These are phyloP conservation scores for Coptotermes formosanus DNA, from an alignment of 1,140 invertebrate genomes.

Conservation along the genomic window DNA sequence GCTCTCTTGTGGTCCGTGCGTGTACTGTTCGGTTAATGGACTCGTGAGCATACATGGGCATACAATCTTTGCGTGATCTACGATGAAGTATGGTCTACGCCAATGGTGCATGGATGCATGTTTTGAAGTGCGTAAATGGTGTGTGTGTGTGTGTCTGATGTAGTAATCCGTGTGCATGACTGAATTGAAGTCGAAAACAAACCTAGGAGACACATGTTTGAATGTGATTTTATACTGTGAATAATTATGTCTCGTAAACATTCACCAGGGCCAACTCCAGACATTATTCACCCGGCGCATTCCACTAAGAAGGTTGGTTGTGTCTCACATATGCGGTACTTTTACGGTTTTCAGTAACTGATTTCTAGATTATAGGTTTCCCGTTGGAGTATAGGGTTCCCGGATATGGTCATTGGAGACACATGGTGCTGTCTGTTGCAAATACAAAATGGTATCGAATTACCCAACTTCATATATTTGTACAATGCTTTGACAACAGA, in stretches of 20 bases:
- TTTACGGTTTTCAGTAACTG: not conserved
- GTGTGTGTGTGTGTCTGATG: too few relatives aligned
- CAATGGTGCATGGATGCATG: too few relatives aligned
- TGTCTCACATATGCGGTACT: not conserved
- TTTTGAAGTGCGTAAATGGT: too few relatives aligned
- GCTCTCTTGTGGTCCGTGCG: too few relatives aligned
- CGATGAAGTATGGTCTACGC: too few relatives aligned
- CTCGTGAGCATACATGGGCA: too few relatives aligned
- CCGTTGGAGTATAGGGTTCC: not conserved
- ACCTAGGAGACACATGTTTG: too few relatives aligned
- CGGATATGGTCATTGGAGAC: not conserved
- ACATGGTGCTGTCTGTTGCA: not conserved
- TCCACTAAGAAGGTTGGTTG: not conserved
- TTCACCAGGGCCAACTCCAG: not conserved
- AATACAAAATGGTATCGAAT: not conserved
- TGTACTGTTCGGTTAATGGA: too few relatives aligned
- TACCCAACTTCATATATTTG: not conserved
- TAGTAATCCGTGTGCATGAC: too few relatives aligned
- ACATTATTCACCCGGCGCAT: not conserved
- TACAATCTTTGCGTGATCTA: too few relatives aligned
- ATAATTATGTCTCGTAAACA: constrained; percentile 31
- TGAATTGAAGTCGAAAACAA: too few relatives aligned
- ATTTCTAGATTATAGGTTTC: not conserved
- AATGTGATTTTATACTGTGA: not conserved
- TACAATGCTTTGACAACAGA: not conserved